Evolutionary conservation across 2,888 invertebrate species (phyloP), one percentile per base, ranked within the genome.

Genomic region (Drosophila maculinotata): DNA sequence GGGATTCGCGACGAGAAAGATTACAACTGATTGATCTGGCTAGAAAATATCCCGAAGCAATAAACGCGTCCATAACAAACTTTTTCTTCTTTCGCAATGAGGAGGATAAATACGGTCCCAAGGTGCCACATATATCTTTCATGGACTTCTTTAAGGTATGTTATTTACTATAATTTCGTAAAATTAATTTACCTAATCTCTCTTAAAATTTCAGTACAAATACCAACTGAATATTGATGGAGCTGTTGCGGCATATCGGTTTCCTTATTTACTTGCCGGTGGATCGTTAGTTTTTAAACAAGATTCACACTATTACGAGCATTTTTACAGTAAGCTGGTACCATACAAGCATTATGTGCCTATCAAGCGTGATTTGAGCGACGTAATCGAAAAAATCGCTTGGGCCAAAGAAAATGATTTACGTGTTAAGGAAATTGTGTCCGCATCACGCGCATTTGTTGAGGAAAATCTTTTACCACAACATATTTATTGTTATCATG

Each of bases 151-250:
- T 99, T 91, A 95, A 97, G 93, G 98, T 98, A 92, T 5, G 30
- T 9, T 17, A 4, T 5, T 17, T 10, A 0, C n/a, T 26, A 14
- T 14, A 14, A 14, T 1, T 25, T 3, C 6, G 3, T 10, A 14
- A 44, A 41, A 26, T 30, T 20, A 30, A 38, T 26, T 20, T 20
- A 20, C 42, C 14, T 53, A 42, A 36, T 44, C 39, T 38, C 8
- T 7, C 0, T 36, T 10, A 8, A 53, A 9, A 49, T 84, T 80
- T 38, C 92, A 99, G 98, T 97, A 96, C 90, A 98, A 98, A 92
- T 99, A 98, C 91, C 97, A 98, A 92, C 91, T 99, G 26, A 97
- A 95, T 88, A 93, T 99, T 54, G 99, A 99, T 92, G 99, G 99
- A 12, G 97, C 98, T 33, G 99, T 99, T 12, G 98, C 99, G 15